Evolutionary conservation across 2,888 invertebrate species (phyloP).

Genomic region (Acanthosepion esculentum): DNA sequence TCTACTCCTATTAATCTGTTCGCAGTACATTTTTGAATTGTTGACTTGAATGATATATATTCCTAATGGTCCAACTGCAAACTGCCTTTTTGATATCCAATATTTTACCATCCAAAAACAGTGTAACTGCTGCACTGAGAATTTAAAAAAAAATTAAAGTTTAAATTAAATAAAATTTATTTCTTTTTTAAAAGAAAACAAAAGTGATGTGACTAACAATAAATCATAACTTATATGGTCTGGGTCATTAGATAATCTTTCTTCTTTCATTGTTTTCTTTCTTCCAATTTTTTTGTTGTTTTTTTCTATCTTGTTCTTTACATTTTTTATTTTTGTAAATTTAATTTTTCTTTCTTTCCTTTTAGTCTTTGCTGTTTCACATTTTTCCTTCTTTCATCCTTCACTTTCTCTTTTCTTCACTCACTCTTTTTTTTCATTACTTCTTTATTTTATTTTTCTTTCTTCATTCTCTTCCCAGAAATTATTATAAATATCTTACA

Average conservation of each 20-base stretch:
- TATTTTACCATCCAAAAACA: too few species aligned
- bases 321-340: too few species aligned
- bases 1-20: too few species aligned
- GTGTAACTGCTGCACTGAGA: too few species aligned
- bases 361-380: neutral
- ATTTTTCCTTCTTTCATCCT: neutral
- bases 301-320: too few species aligned
- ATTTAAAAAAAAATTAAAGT: neutral
- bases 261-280: neutral
- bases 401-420: neutral
- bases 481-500: neutral
- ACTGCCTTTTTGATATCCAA: too few species aligned
- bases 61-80: too few species aligned
- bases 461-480: neutral
- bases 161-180: neutral
- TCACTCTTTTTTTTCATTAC: neutral
- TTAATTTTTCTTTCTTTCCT: neutral
- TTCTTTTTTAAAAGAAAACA: neutral
- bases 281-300: too few species aligned
- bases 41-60: too few species aligned
- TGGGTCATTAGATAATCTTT: neutral
- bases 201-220: too few species aligned
- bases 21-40: too few species aligned
- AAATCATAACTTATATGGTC: neutral
- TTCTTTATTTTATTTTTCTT: neutral